Base-by-base conservation (phyloP, 2,797 vertebrate genomes). In the Clamator glandarius region DNA sequence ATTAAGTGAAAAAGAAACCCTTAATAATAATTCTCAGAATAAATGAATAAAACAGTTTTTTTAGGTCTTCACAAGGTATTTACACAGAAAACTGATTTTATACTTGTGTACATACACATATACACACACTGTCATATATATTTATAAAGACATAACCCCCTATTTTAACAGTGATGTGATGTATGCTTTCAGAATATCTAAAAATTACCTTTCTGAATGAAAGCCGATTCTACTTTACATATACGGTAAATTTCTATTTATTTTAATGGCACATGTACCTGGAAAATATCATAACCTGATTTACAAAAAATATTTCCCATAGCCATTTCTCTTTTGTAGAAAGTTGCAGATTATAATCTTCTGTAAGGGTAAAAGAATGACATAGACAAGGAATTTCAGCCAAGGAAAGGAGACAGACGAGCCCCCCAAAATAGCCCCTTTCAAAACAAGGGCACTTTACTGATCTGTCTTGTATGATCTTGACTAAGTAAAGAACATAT, bases 261-360 rank as follows among this genome's bases (percentile, higher is more conserved):
- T 91, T 88, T 93, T 90, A 78, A 86, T n/a, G 75, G 79, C 63
- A 48, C 23, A 35, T 24, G 69, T 84, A 90, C 92, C 86, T 95
- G 93, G 92, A 96, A 93, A 89, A 73, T 35, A 91, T 91, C 89
- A 89, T 61, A 92, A 86, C 20, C 20, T 84, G 86, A 88, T 91
- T 91, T 87, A 86, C 63, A 82, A 66, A 95, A 93, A 93, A 88
- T 17, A 5, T 48, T 95, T 91, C 42, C 68, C 35, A n/a, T 26
- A 63, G 80, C 13, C 55, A 68, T 87, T 91, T 92, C 41, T 90
- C 48, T 79, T 79, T 73, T 84, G 39, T 33, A 73, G 59, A 86
- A 92, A 84, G 66, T 62, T 29, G 4, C 29, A 72, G 64, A 66
- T 69, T 82, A 79, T 52, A 72, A 88, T 63, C 24, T 91, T 89